Percentiles rank a stretch among this genome's conserved stretches.
These are phyloP conservation scores for Neomicropteryx cornuta DNA, from an alignment of 1,140 invertebrate species.

Conservation along the genomic window DNA sequence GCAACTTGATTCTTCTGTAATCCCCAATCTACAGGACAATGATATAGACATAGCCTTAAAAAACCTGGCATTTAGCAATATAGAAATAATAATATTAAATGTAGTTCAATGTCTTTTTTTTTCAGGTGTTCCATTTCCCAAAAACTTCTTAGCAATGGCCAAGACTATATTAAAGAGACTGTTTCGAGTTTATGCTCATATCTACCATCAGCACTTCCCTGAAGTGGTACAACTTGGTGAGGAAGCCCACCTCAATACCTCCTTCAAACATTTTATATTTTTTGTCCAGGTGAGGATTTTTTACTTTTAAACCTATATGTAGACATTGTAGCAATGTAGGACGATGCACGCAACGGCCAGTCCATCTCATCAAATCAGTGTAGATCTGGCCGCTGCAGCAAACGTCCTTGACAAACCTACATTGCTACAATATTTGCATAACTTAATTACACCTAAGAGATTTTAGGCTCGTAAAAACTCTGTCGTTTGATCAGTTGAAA, in stretches of 20 bases:
- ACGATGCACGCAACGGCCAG: not conserved
- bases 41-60: too few species aligned
- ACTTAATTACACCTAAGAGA: too few species aligned
- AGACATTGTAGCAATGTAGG: slow-evolving; percentile 5
- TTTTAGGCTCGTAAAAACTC: too few species aligned
- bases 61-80: too few species aligned
- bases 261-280: slow-evolving; percentile 99
- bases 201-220: slow-evolving; percentile 98
- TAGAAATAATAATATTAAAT: too few species aligned
- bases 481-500: too few species aligned
- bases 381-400: too few species aligned
- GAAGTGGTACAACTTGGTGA: slow-evolving; percentile 96
- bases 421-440: too few species aligned
- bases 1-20: too few species aligned
- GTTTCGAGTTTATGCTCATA: slow-evolving; percentile 98
- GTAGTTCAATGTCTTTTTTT: too few species aligned
- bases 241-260: slow-evolving; percentile 98
- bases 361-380: not conserved
- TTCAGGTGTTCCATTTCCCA: slow-evolving; percentile 93
- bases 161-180: slow-evolving; percentile 97
- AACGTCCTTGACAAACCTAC: too few species aligned
- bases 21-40: too few species aligned
- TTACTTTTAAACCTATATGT: slow-evolving; percentile 5
- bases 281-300: slow-evolving; percentile 75
- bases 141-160: slow-evolving; percentile 93